Conservation (phyloP, 1,140 invertebrate species). For the Tachypleus tridentatus region DNA sequence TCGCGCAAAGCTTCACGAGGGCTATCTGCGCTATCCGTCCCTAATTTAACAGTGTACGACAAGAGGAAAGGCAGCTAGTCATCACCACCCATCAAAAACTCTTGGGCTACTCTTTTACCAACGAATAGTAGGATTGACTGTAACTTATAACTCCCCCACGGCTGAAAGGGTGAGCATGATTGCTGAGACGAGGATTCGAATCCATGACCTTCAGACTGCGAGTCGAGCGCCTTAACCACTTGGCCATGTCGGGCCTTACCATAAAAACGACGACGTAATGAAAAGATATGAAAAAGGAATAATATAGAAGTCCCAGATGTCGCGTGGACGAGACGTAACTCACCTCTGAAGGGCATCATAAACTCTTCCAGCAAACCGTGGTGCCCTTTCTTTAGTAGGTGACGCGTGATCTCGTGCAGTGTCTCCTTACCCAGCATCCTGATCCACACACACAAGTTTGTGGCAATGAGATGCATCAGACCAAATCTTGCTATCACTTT, state of each 20-base stretch:
- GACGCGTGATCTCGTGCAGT: conserved; percentile 20
- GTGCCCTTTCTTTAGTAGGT: conserved; percentile 11
- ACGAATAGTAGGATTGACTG: no score
- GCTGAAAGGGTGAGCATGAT: conserved; percentile 76
- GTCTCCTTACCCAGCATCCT: conserved; percentile 53
- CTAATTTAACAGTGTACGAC: no score
- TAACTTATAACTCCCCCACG: background rate
- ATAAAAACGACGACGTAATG: no score
- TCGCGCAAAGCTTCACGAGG: no score
- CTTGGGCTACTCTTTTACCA: no score
- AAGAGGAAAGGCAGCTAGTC: conserved; percentile 53
- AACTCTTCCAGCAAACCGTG: conserved; percentile 17
- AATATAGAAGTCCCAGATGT: no score
- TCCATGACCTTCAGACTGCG: no score
- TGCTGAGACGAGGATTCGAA: conserved; percentile 28
- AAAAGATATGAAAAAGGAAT: no score
- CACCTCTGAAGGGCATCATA: conserved; percentile 21
- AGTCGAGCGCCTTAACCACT: no score
- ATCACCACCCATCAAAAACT: conserved; percentile 56
- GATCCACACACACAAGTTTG: conserved; percentile 96
- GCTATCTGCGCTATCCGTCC: no score
- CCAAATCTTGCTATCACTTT: conserved; percentile 94
- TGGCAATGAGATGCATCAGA: conserved; percentile 94
- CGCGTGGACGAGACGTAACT: background rate
- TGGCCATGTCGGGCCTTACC: no score